Evolutionary conservation across 2,113 vertebrate genomes (phyloP).

Genomic region (Microtus oregoni): DNA sequence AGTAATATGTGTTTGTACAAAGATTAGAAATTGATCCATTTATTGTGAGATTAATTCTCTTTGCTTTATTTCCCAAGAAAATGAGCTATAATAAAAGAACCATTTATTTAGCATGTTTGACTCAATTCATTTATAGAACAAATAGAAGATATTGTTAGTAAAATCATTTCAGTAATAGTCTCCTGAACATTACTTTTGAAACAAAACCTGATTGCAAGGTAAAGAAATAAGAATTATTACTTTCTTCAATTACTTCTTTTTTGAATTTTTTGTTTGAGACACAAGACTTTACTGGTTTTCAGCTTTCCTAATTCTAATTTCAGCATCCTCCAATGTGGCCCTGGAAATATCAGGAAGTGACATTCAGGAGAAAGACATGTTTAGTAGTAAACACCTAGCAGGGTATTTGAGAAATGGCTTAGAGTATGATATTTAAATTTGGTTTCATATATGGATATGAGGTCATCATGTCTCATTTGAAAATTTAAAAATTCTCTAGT

Average conservation of each 20-base stretch:
- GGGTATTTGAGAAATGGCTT: neutral
- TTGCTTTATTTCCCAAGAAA: neutral
- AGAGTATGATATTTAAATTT: neutral
- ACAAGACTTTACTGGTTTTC: neutral
- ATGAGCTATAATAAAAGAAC: neutral
- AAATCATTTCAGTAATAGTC: neutral
- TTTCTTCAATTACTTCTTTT: neutral
- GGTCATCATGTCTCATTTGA: neutral
- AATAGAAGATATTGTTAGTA: neutral
- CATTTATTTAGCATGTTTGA: neutral
- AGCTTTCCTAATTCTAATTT: neutral
- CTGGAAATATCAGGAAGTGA: neutral
- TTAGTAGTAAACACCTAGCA: neutral
- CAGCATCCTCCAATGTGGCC: neutral
- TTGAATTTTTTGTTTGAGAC: slow-evolving; percentile 23
- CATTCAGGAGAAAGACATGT: neutral
- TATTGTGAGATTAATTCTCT: slow-evolving; percentile 1
- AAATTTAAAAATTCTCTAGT: slow-evolving; percentile 30
- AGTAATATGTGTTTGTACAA: neutral
- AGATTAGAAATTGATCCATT: neutral
- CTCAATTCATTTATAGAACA: neutral
- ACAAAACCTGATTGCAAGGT: neutral
- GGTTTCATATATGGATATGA: slow-evolving; percentile 4
- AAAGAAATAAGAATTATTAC: neutral
- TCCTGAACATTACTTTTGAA: neutral